These are phyloP conservation scores for Heliconius cydno DNA, from an alignment of 2,888 invertebrate genomes.

Conservation along the genomic window DNA sequence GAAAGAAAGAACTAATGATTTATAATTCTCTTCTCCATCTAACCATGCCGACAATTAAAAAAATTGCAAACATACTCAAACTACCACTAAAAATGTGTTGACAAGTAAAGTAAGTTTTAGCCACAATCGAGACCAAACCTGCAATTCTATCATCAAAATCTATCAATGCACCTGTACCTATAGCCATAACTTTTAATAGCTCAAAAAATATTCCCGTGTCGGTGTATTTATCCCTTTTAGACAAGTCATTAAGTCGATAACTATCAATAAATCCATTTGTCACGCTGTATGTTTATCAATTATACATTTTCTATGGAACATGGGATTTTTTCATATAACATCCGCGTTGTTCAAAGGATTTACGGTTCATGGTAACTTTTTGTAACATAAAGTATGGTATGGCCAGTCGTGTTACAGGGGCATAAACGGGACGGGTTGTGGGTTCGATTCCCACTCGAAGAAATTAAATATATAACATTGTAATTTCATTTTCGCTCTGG, in stretches of 20 bases:
- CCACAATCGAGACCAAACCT: neutral
- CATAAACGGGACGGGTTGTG: too few relatives aligned
- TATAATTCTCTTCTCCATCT: too few relatives aligned
- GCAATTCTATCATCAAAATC: neutral
- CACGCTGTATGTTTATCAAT: slow-evolving; percentile 52
- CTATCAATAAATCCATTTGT: slow-evolving; percentile 52
- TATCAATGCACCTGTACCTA: neutral
- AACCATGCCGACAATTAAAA: too few relatives aligned
- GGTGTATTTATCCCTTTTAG: slow-evolving; percentile 46
- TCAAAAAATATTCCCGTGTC: slow-evolving; percentile 44
- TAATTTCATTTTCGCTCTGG: too few relatives aligned
- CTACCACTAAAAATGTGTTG: too few relatives aligned
- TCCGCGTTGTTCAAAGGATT: slow-evolving; percentile 39
- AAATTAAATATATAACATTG: too few relatives aligned
- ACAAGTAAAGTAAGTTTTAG: neutral
- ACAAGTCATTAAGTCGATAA: slow-evolving; percentile 38
- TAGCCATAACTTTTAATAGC: slow-evolving; percentile 33
- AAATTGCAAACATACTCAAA: too few relatives aligned
- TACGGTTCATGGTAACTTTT: neutral
- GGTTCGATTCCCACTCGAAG: too few relatives aligned
- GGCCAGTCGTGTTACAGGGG: too few relatives aligned
- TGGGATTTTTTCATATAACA: slow-evolving; percentile 37
- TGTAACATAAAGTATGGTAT: neutral
- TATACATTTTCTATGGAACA: slow-evolving; percentile 54
- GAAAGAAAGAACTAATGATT: too few relatives aligned